Base-by-base conservation (phyloP, 2,888 invertebrate species). In the Protophormia terraenovae region DNA sequence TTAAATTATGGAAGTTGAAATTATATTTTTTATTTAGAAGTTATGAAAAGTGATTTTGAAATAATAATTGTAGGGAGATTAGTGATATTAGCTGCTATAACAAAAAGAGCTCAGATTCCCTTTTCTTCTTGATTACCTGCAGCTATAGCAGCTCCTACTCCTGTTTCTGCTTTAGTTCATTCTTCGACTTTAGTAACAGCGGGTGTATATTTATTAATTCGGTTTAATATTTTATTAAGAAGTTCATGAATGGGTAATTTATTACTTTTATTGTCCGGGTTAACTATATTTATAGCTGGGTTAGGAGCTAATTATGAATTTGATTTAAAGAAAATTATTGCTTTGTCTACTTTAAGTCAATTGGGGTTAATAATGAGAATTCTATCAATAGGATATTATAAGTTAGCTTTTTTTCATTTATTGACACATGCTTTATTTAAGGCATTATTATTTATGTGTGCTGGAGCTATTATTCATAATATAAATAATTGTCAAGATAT, bases 21-120 rank as follows among this genome's bases (percentile, higher is more conserved):
- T 93, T 94, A 93, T 93, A 92, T 93, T 88, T 90, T 93, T 94
- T 93, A 94, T 93, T 89, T 94, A 90, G 92, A 93, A 88, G 93
- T 94, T 92, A 93, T 94, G 89, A 90, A 89, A 87, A 91, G 89
- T 91, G 92, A 93, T 92, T 92, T 77, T 87, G 88, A 88, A 80
- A 94, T 94, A 90, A 87, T 87, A 88, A 89, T 94, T 88, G 91
- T 94, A 91, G 90, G 90, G 0, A 8, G 87, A n/a, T 93, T 94
- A 89, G 90, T 94, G 86, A 92, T 93, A 90, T 91, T 94, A 88
- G 95, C 95, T 0, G 94, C 94, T 72, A 94, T 96, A 93, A 96
- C 96, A 83, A 96, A 96, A 93, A 96, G 96, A 88, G 96, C 96
- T 90, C 96, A 96, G 92, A 95, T 96, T 94, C 96, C 96, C 62